Base-by-base conservation (phyloP, 2,888 invertebrate species). In the Emmelina monodactyla region DNA sequence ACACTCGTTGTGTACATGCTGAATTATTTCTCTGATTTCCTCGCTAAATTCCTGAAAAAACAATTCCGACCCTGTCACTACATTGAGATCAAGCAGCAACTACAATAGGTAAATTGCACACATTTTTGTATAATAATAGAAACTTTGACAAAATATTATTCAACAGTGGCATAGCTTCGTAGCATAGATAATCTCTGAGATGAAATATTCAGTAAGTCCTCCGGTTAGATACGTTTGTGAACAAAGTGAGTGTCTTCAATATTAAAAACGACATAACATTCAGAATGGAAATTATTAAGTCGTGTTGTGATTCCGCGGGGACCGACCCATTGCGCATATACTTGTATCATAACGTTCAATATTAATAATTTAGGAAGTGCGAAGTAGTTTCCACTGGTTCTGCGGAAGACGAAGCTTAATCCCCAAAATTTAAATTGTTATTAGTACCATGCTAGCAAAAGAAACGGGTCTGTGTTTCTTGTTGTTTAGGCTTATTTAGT, bases 271-370 rank as follows among this genome's bases (percentile, higher is more conserved):
- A 67, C 64, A 69, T 69, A 73, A 72, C 71, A 68, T 71, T 67
- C 65, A 70, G 69, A 73, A 72, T 73, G 73, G 75, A 78, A 72
- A 76, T 73, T 56, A 75, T 75, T 73, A 73, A 75, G 71, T 63
- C 63, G 68, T 59, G 59, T 65, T 65, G 68, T 59, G 59, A 65
- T 65, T 71, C 78, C 71, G 47, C 43, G 39, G 70, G 67, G 75
- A 71, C 55, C 54, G 51, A 59, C 72, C 67, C 65, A 57, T 62
- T 67, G 67, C 70, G 63, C 68, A 67, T 72, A 66, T 71, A 75
- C 64, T 71, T 72, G 63, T 69, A 63, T 70, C 69, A 67, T 68
- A 63, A 66, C 55, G 62, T 70, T 67, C 69, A 78, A 75, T 75
- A 72, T 75, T 73, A 57, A 71, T 19, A n/a, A 25, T 67, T 65